Evolutionary conservation across 2,888 invertebrate species (phyloP).

Genomic region (Gnatocerus cornutus): DNA sequence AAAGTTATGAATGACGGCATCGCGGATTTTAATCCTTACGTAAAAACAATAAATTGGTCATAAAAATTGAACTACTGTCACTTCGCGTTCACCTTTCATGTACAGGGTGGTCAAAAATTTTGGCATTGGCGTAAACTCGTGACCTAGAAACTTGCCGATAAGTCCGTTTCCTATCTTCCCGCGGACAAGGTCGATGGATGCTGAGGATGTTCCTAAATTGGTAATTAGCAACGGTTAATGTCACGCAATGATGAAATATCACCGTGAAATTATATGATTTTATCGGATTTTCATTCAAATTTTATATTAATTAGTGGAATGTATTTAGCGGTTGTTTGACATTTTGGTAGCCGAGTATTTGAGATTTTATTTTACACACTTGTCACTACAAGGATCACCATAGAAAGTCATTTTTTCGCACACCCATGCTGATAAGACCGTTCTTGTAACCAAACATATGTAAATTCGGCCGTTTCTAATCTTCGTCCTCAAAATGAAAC

Average conservation of each 20-base stretch:
- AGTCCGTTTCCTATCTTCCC: constrained; percentile 11
- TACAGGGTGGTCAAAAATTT: no score
- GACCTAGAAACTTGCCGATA: background rate
- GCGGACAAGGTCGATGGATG: background rate
- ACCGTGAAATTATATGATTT: constrained; percentile 31
- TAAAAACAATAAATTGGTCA: no score
- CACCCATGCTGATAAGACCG: no score
- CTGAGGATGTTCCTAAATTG: constrained; percentile 16
- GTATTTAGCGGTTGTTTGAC: constrained; percentile 19
- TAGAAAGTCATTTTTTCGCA: background rate
- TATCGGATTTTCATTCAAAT: constrained; percentile 32
- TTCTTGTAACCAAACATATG: no score
- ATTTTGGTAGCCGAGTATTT: constrained; percentile 14
- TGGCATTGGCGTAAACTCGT: no score
- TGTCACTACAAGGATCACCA: background rate
- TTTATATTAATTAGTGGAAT: constrained; percentile 27
- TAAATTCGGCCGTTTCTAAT: no score
- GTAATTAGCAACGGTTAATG: constrained; percentile 26
- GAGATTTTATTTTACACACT: background rate
- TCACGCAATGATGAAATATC: constrained; percentile 26
- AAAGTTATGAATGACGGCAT: background rate
- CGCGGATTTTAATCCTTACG: background rate
- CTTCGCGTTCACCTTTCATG: no score
- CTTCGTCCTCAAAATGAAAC: background rate
- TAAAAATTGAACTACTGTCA: no score